These are phyloP conservation scores for Ornithorhynchus anatinus DNA, from an alignment of 2,113 vertebrate species.

Conservation along the genomic window DNA sequence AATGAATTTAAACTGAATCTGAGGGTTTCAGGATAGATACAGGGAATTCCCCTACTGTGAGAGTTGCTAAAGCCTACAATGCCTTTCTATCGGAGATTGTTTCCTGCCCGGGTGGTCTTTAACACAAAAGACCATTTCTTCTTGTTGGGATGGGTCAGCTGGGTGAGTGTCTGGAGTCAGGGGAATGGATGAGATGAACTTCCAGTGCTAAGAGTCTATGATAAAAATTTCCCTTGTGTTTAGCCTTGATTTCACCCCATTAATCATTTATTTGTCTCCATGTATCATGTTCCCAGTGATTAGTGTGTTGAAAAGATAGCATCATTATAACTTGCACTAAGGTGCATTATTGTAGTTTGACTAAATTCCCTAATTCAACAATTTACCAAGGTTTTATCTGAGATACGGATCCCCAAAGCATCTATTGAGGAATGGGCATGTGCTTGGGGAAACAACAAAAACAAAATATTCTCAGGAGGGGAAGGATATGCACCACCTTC, in stretches of 20 bases:
- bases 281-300: not conserved
- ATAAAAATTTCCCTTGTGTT: not conserved
- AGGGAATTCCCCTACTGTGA: not conserved
- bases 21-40: not conserved
- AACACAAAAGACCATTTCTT: not conserved
- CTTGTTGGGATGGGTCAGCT: not conserved
- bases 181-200: not conserved
- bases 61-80: not conserved
- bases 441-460: slow-evolving; percentile 31
- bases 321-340: not conserved
- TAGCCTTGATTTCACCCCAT: not conserved
- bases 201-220: not conserved
- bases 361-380: slow-evolving; percentile 21
- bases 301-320: not conserved
- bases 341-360: slow-evolving; percentile 10
- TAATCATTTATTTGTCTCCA: slow-evolving; percentile 5
- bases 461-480: slow-evolving; percentile 29
- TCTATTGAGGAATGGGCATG: slow-evolving; percentile 24
- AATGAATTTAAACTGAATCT: not conserved
- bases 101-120: not conserved
- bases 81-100: not conserved
- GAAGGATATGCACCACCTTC: slow-evolving; percentile 26
- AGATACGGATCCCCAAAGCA: slow-evolving; percentile 21
- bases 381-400: slow-evolving; percentile 18
- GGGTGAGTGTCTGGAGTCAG: not conserved